Percentiles rank a stretch among this genome's conserved stretches.
phyloP scores from a whole-genome alignment of 2,113 vertebrate species.

The Miniopterus natalensis region DNA sequence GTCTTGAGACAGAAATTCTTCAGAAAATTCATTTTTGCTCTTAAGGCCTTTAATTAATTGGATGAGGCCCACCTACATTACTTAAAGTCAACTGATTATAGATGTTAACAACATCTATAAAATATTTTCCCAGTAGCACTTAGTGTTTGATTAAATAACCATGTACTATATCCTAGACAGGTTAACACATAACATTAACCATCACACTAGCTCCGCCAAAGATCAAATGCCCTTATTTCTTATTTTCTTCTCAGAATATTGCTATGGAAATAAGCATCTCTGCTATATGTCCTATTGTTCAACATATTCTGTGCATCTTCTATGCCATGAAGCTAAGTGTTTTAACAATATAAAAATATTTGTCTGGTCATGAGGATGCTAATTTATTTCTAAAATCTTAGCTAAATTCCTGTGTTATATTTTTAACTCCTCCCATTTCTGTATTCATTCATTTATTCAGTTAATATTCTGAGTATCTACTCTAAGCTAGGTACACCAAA shows the following conservation, averaged over 20 bases:
- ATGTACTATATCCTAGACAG: not conserved
- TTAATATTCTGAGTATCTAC: not conserved
- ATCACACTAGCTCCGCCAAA: not conserved
- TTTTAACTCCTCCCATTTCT: constrained; percentile 26
- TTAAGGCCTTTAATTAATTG: not conserved
- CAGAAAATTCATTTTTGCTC: not conserved
- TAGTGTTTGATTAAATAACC: not conserved
- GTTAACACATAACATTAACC: not conserved
- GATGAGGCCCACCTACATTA: not conserved
- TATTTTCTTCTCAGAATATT: constrained; percentile 2
- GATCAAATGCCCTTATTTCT: not conserved
- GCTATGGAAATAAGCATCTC: not conserved
- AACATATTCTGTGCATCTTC: not conserved
- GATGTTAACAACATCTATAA: not conserved
- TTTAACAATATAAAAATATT: constrained; percentile 45
- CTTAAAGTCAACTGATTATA: not conserved
- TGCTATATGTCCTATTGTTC: not conserved
- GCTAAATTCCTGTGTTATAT: not conserved
- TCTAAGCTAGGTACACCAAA: not conserved
- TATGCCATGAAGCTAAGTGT: not conserved
- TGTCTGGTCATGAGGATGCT: not conserved
- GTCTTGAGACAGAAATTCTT: not conserved
- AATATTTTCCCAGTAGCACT: not conserved
- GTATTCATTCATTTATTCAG: not conserved
- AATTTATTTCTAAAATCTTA: constrained; percentile 16